phyloP scores from a whole-genome alignment of 2,888 invertebrate genomes.

The Lysandra coridon region DNA sequence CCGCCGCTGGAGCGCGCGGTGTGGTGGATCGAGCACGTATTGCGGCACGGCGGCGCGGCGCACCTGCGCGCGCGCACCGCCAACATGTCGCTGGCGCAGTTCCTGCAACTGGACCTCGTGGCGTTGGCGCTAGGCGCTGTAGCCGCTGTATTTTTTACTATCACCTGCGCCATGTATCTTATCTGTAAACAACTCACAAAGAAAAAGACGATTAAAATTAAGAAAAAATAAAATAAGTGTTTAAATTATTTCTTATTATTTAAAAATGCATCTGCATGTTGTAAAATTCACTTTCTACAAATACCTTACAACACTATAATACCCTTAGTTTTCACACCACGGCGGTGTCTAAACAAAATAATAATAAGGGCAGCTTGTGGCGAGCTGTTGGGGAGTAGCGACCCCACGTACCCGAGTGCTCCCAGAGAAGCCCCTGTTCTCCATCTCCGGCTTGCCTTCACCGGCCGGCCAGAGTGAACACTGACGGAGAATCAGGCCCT shows the following conservation, averaged over 20 bases:
- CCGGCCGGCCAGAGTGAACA: too few relatives aligned
- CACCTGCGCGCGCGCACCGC: constrained; percentile 48
- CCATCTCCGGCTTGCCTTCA: too few relatives aligned
- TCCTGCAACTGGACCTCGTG: constrained; percentile 41
- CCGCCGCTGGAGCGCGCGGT: constrained; percentile 47
- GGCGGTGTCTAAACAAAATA: too few relatives aligned
- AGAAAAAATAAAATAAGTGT: neutral
- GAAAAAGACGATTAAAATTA: neutral
- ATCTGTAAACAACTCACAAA: neutral
- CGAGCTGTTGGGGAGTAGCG: too few relatives aligned
- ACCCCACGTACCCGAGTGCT: too few relatives aligned
- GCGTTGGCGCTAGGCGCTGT: neutral
- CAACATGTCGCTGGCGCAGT: constrained; percentile 39
- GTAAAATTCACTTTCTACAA: too few relatives aligned
- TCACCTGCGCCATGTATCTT: neutral
- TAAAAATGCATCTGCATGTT: too few relatives aligned
- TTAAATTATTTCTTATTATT: neutral
- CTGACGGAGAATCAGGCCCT: too few relatives aligned
- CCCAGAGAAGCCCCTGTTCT: too few relatives aligned
- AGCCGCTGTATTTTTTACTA: neutral
- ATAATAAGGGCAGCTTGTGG: too few relatives aligned
- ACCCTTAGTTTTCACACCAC: too few relatives aligned
- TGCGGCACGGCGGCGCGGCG: constrained; percentile 52
- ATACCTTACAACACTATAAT: too few relatives aligned
- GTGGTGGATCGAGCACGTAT: constrained; percentile 58